phyloP scores from a whole-genome alignment of 92 coral and sea anemone species.

The Parazoanthus atlanticus region DNA sequence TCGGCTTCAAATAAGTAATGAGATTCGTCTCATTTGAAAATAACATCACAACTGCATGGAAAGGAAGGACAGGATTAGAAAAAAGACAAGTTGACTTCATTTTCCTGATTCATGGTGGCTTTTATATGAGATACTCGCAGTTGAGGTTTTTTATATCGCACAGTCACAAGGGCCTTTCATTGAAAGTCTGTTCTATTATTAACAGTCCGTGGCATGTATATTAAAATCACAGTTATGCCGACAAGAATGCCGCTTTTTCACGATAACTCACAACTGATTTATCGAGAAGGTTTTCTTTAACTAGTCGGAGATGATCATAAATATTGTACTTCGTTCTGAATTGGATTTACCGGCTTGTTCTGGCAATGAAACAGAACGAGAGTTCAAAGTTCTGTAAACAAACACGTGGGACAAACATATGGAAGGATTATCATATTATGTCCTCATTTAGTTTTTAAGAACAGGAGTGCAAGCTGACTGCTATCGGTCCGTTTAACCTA shows the following conservation, averaged over 20 bases:
- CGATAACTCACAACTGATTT: background rate
- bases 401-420: constrained; percentile 56
- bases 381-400: constrained; percentile 53
- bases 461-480: background rate
- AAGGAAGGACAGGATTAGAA: constrained; percentile 27
- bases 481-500: background rate
- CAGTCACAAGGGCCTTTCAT: background rate
- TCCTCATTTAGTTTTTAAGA: constrained; percentile 42
- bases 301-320: background rate
- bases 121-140: background rate
- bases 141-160: background rate
- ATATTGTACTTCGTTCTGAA: background rate
- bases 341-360: background rate
- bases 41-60: background rate
- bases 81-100: constrained; percentile 35
- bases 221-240: constrained; percentile 1
- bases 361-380: background rate
- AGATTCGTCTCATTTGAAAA: background rate
- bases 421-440: constrained; percentile 57
- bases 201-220: constrained; percentile 9
- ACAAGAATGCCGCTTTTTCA: constrained; percentile 24
- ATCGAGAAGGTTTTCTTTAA: background rate
- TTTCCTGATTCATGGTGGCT: constrained; percentile 4
- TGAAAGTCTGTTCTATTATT: constrained; percentile 3
- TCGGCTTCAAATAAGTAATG: constrained; percentile 19